Evolutionary conservation across 2,888 invertebrate species (phyloP), one percentile per base, ranked within the genome.

Genomic region (Heliconius charithonia): DNA sequence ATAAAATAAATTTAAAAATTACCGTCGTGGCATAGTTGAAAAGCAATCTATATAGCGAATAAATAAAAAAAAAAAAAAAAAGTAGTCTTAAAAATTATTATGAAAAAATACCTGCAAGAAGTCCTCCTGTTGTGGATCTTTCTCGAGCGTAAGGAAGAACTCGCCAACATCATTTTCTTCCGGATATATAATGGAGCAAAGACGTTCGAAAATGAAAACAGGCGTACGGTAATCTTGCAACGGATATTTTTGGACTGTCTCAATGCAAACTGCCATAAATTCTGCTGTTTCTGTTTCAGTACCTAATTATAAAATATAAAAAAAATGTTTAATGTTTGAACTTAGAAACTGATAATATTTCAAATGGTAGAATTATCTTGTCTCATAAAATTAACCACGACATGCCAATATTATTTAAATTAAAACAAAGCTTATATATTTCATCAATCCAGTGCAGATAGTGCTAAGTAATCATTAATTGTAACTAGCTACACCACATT

Each of bases 101-200:
- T 56, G n/a, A 3, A 59, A 59, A 63, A 6, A 74, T 83, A 96
- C 97, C 95, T 98, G 98, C 85, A 99, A 96, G 93, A 99, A 99
- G 95, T 99, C 99, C 92, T 99, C 99, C 87, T 99, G 99, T 86
- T 99, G 99, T 0, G 99, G 98, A 95, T 99, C 99, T 89, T 99
- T 99, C 89, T 99, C 99, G 9, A 99, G 95, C 0, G 98, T 98
- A 81, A 99, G 96, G 95, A 98, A 98, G 95, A 99, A 99, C 91
- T 99, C 99, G 0, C 98, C 98, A 4, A 98, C 97, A 88, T 99
- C 99, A 87, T 99, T 99, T 91, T 99, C 99, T 89, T 99, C 99
- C 0, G 99, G 99, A 89, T 98, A 98, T 84, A 99, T 99, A 82
- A 99, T 98, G 29, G 99, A 99, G 89, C 99, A 99, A 4, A 99